These are phyloP conservation scores for Delia radicum DNA, from an alignment of 1,140 invertebrate genomes.

Conservation along the genomic window DNA sequence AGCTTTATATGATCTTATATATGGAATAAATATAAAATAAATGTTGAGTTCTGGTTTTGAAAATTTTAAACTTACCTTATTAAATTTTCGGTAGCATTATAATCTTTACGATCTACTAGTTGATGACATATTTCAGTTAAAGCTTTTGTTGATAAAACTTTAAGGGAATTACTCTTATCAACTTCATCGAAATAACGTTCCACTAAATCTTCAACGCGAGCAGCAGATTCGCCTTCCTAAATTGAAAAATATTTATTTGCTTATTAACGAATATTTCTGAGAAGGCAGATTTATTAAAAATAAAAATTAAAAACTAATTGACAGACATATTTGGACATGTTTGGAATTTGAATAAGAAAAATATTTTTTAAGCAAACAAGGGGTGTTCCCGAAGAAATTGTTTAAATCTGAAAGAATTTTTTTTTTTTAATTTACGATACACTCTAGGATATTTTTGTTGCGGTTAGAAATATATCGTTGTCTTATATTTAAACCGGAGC, in stretches of 20 bases:
- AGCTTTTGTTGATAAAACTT: constrained; percentile 44
- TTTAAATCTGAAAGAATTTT: too few species aligned
- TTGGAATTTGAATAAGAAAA: not conserved
- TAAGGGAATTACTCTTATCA: constrained; percentile 37
- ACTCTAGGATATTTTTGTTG: too few species aligned
- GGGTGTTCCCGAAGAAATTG: too few species aligned
- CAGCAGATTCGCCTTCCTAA: constrained; percentile 40
- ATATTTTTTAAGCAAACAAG: too few species aligned
- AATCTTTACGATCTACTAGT: constrained; percentile 43
- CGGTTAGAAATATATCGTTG: too few species aligned
- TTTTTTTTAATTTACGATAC: too few species aligned
- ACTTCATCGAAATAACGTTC: constrained; percentile 62
- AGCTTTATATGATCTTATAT: constrained; percentile 41
- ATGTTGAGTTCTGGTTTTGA: not conserved
- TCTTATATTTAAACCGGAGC: too few species aligned
- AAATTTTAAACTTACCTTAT: constrained; percentile 34
- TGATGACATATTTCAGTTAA: constrained; percentile 48
- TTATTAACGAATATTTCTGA: too few species aligned
- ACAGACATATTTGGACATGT: too few species aligned
- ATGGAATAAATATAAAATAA: not conserved
- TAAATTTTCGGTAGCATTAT: constrained; percentile 47
- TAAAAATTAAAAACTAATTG: too few species aligned
- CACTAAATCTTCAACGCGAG: constrained; percentile 67
- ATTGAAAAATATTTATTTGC: too few species aligned
- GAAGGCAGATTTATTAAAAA: too few species aligned